These are phyloP conservation scores for Piaya cayana DNA, from an alignment of 2,113 vertebrate species.

Conservation along the genomic window DNA sequence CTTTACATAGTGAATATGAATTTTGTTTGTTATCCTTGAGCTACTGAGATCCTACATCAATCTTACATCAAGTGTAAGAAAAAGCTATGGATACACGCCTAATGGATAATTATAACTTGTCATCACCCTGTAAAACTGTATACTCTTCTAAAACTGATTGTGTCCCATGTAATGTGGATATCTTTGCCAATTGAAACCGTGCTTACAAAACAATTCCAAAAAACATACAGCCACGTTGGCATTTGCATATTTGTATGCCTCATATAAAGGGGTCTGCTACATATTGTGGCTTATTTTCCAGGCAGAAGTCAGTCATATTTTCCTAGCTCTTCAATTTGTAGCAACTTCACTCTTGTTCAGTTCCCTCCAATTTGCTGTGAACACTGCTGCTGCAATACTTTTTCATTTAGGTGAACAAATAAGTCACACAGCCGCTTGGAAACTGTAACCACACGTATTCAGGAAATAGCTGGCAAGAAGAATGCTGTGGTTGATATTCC, in stretches of 20 bases:
- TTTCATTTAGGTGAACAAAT: not conserved
- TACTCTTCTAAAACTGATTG: not conserved
- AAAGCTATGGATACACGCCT: not conserved
- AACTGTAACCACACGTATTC: slow-evolving; percentile 19
- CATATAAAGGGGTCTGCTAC: not conserved
- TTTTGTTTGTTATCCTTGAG: not conserved
- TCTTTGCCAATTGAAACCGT: not conserved
- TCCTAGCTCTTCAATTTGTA: not conserved
- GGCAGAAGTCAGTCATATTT: not conserved
- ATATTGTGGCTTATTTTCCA: not conserved
- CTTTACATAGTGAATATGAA: not conserved
- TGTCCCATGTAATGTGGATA: not conserved
- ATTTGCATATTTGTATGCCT: not conserved
- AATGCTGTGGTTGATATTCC: not conserved
- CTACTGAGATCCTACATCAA: not conserved
- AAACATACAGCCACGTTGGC: not conserved
- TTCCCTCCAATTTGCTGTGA: not conserved
- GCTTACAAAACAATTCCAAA: slow-evolving; percentile 10
- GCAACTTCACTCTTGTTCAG: not conserved
- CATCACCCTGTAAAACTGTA: not conserved
- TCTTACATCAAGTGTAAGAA: not conserved
- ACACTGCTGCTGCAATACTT: not conserved
- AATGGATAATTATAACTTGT: not conserved
- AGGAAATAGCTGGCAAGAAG: slow-evolving; percentile 2
- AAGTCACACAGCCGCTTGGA: not conserved